These are phyloP conservation scores for Pegea sp. DNA, from an alignment of 23 tunicate genomes.

Conservation along the genomic window DNA sequence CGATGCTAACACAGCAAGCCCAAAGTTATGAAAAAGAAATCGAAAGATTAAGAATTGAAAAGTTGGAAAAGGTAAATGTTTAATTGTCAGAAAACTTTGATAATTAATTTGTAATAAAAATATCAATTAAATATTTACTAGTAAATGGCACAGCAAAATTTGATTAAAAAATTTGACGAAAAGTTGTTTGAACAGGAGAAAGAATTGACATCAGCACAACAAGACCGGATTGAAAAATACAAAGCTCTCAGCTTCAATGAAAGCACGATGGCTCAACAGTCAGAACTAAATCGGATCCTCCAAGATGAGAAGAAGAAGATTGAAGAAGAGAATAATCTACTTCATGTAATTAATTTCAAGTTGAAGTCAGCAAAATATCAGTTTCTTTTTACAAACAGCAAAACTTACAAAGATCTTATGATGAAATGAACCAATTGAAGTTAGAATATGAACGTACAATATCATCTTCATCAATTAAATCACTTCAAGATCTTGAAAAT, in stretches of 20 bases:
- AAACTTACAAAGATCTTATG: too few species aligned
- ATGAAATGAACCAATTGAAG: too few species aligned
- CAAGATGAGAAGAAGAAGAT: slow-evolving; percentile 19
- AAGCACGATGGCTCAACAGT: slow-evolving; percentile 24
- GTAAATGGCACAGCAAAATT: background rate
- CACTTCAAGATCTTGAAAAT: too few species aligned
- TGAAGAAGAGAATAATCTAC: slow-evolving; percentile 9
- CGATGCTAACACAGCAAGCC: slow-evolving; percentile 40
- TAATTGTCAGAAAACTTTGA: background rate
- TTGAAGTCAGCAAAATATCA: too few species aligned
- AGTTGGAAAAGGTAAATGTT: slow-evolving; percentile 17
- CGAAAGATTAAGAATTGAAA: slow-evolving; percentile 31
- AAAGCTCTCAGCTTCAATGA: slow-evolving; percentile 65
- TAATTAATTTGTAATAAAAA: background rate
- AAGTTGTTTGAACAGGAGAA: slow-evolving; percentile 21
- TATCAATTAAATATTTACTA: too few species aligned
- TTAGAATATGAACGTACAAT: too few species aligned
- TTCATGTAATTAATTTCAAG: slow-evolving; percentile 2
- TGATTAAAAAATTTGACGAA: background rate
- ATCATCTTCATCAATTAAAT: too few species aligned
- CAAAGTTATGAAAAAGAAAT: slow-evolving; percentile 28
- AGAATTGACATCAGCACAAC: slow-evolving; percentile 60
- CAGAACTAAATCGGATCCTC: slow-evolving; percentile 16
- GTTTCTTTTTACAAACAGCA: too few species aligned
- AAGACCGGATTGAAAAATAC: slow-evolving; percentile 62